Evolutionary conservation across 2,113 vertebrate genomes (phyloP).

Genomic region (Triplophysa tibetana): DNA sequence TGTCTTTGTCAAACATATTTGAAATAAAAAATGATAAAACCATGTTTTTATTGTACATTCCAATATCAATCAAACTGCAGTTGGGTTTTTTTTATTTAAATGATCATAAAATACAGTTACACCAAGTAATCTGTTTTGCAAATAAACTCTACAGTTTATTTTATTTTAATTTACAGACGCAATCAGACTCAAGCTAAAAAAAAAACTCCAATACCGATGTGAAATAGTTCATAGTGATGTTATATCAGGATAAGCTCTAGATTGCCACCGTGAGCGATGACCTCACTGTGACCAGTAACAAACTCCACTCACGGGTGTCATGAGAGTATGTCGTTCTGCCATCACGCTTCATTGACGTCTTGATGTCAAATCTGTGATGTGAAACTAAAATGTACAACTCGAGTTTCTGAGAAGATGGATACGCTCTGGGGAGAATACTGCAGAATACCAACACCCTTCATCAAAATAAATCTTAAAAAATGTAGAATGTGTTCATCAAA

Average conservation of each 20-base stretch:
- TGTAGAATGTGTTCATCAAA: not conserved
- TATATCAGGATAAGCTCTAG: not conserved
- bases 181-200: too few relatives aligned
- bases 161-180: too few relatives aligned
- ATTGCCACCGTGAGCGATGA: not conserved
- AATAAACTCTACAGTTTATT: too few relatives aligned
- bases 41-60: too few relatives aligned
- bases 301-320: constrained; percentile 17
- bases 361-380: constrained; percentile 19
- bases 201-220: too few relatives aligned
- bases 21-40: too few relatives aligned
- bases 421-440: not conserved
- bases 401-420: constrained; percentile 5
- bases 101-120: too few relatives aligned
- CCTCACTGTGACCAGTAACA: constrained; percentile 4
- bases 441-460: not conserved
- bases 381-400: constrained; percentile 22
- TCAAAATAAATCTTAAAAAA: not conserved
- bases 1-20: too few relatives aligned
- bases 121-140: too few relatives aligned
- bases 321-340: constrained; percentile 20
- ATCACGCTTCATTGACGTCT: constrained; percentile 20
- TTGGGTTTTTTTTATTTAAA: too few relatives aligned
- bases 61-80: too few relatives aligned
- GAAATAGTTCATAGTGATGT: too few relatives aligned